These are phyloP conservation scores for Zaprionus obscuricornis DNA, from an alignment of 2,888 invertebrate genomes.

Conservation along the genomic window DNA sequence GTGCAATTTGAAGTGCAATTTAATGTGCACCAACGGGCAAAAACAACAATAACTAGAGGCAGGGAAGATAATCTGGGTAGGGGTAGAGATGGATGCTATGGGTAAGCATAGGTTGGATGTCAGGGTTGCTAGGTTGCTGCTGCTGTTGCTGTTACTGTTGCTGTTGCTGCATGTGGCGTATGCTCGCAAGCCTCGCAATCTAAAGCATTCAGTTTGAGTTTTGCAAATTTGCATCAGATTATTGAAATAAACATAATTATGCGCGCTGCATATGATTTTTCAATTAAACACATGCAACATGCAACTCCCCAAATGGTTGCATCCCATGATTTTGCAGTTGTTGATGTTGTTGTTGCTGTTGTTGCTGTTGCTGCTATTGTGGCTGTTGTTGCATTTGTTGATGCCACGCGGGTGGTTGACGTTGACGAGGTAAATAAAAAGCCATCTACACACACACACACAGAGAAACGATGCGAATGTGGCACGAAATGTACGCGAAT, in stretches of 20 bases:
- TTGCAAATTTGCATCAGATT: slow-evolving; percentile 78
- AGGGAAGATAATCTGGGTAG: slow-evolving; percentile 3
- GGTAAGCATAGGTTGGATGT: too few relatives aligned
- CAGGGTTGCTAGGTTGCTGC: slow-evolving; percentile 38
- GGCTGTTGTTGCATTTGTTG: too few relatives aligned
- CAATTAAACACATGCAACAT: slow-evolving; percentile 80
- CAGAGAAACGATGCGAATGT: slow-evolving; percentile 31
- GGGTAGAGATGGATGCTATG: too few relatives aligned
- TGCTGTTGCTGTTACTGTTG: not conserved
- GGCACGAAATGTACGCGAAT: slow-evolving; percentile 4
- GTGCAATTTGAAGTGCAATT: slow-evolving; percentile 79
- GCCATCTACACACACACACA: slow-evolving; percentile 48
- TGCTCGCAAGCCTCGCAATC: slow-evolving; percentile 39
- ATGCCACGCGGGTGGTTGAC: slow-evolving; percentile 48
- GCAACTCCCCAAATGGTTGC: slow-evolving; percentile 46
- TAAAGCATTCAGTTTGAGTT: slow-evolving; percentile 73
- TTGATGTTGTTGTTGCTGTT: slow-evolving; percentile 16
- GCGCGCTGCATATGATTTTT: slow-evolving; percentile 82
- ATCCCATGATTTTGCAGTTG: not conserved
- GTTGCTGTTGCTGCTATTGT: slow-evolving; percentile 13
- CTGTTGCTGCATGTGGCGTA: slow-evolving; percentile 32
- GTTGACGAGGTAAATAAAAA: slow-evolving; percentile 58
- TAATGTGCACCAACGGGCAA: slow-evolving; percentile 66
- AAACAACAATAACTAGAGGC: slow-evolving; percentile 21
- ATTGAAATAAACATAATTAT: slow-evolving; percentile 81